Conservation (phyloP, 1,140 invertebrate genomes). For the Homalodisca vitripennis region DNA sequence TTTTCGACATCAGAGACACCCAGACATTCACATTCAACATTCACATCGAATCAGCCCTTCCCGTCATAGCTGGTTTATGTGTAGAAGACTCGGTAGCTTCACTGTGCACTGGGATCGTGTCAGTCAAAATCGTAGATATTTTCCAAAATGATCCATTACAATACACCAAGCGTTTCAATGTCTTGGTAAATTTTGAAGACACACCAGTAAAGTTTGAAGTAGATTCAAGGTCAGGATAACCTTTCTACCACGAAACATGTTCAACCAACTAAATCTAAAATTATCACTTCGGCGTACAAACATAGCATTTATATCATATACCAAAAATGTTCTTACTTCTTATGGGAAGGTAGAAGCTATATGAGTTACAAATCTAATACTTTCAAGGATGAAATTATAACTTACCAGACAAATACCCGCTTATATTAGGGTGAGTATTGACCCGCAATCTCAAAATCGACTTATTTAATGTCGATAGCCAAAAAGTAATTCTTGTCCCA, state of each 20-base stretch:
- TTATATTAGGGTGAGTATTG: constrained; percentile 34
- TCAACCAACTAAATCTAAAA: constrained; percentile 3
- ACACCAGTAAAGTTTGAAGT: constrained; percentile 23
- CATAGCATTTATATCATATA: constrained; percentile 37
- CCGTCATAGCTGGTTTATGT: no score
- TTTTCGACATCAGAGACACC: neutral
- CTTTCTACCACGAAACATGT: constrained; percentile 6
- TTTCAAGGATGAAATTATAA: constrained; percentile 36
- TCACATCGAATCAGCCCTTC: no score
- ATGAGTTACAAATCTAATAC: constrained; percentile 51
- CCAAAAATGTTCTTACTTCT: constrained; percentile 33
- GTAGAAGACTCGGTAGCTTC: no score
- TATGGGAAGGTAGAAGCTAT: constrained; percentile 33
- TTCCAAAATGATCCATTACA: neutral
- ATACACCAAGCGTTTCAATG: neutral
- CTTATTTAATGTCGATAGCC: constrained; percentile 7
- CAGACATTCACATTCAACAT: neutral
- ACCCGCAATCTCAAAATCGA: constrained; percentile 35
- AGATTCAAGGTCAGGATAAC: constrained; percentile 26
- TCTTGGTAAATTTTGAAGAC: neutral
- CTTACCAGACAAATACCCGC: constrained; percentile 36
- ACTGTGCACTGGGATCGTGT: no score
- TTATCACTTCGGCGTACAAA: neutral
- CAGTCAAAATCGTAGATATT: no score
- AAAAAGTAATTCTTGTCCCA: no score